phyloP scores from a whole-genome alignment of 2,888 invertebrate genomes.

The Drosophila picticornis region DNA sequence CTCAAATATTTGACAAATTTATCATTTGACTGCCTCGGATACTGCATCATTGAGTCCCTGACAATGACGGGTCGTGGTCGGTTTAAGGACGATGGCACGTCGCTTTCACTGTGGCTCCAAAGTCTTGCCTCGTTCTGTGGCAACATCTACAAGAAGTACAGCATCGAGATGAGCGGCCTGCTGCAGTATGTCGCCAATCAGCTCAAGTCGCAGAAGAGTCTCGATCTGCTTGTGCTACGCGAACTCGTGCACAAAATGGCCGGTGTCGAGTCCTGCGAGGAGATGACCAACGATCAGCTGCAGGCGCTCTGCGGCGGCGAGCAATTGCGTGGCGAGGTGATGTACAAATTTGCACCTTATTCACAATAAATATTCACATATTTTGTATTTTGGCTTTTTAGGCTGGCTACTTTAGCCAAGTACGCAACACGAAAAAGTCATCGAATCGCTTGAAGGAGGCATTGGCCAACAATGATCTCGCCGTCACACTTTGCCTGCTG shows the following conservation, averaged over 20 bases:
- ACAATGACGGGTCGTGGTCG: slow-evolving; percentile 91
- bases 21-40: slow-evolving; percentile 98
- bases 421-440: slow-evolving; percentile 98
- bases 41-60: slow-evolving; percentile 97
- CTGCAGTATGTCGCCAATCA: slow-evolving; percentile 99
- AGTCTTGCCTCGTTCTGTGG: slow-evolving; percentile 98
- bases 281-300: slow-evolving; percentile 97
- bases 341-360: background rate
- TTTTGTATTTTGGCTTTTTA: slow-evolving; percentile 80
- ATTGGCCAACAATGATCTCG: slow-evolving; percentile 96
- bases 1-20: slow-evolving; percentile 97
- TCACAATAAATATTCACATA: background rate
- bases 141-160: slow-evolving; percentile 98
- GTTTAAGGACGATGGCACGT: slow-evolving; percentile 95
- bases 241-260: slow-evolving; percentile 99
- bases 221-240: slow-evolving; percentile 96
- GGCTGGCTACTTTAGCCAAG: slow-evolving; percentile 99
- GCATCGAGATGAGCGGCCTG: slow-evolving; percentile 96
- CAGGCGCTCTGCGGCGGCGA: slow-evolving; percentile 99
- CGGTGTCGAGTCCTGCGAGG: slow-evolving; percentile 98
- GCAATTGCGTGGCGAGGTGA: slow-evolving; percentile 95
- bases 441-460: slow-evolving; percentile 97
- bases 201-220: slow-evolving; percentile 97
- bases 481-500: slow-evolving; percentile 95
- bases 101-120: slow-evolving; percentile 97